Conservation (phyloP, 2,113 vertebrate species). For the Neogobius melanostomus region DNA sequence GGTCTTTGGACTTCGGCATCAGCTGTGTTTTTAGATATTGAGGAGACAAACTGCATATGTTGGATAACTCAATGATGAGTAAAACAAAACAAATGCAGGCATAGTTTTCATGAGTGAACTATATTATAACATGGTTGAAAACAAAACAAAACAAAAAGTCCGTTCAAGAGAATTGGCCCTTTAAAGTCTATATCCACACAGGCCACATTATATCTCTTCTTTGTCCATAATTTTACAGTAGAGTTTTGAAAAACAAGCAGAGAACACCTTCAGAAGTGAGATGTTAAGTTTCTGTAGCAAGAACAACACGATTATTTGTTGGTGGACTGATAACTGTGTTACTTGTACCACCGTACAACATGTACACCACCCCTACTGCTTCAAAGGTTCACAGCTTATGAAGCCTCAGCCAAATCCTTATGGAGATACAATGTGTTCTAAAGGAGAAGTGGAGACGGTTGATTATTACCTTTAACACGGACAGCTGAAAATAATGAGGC, state of each 20-base stretch:
- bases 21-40: no score
- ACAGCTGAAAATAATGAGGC: no score
- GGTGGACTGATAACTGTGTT: constrained; percentile 48
- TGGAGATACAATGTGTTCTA: constrained; percentile 34
- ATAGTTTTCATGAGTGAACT: no score
- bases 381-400: constrained; percentile 53
- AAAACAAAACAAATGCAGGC: no score
- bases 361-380: constrained; percentile 53
- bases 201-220: constrained; percentile 18
- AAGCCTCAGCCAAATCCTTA: constrained; percentile 46
- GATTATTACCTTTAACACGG: no score
- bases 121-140: no score
- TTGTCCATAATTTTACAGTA: constrained; percentile 38
- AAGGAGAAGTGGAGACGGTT: constrained; percentile 3
- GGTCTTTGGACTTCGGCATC: no score
- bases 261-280: constrained; percentile 24
- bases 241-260: constrained; percentile 38
- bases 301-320: constrained; percentile 50
- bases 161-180: neutral
- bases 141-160: no score
- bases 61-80: no score
- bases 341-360: constrained; percentile 42
- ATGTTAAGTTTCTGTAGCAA: constrained; percentile 29
- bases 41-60: no score
- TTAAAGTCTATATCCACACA: constrained; percentile 23